phyloP scores from a whole-genome alignment of 2,888 invertebrate genomes.

The Phortica magna region DNA sequence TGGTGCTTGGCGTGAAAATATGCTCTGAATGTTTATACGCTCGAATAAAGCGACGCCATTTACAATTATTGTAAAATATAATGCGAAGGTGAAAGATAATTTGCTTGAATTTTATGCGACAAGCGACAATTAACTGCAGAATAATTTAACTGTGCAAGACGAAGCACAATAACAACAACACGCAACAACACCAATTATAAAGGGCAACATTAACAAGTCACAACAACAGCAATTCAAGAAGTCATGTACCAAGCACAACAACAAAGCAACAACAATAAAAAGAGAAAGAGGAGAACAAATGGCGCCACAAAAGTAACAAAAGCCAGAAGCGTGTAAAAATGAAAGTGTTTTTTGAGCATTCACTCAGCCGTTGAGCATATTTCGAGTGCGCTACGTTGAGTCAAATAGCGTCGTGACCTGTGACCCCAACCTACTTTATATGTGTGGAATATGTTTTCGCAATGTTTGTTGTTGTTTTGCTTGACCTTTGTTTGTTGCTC shows the following conservation, averaged over 20 bases:
- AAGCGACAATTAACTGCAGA: constrained; percentile 33
- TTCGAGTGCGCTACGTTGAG: neutral
- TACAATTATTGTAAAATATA: constrained; percentile 39
- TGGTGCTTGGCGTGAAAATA: constrained; percentile 24
- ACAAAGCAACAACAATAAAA: neutral
- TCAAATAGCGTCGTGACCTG: constrained; percentile 5
- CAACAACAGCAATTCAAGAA: neutral
- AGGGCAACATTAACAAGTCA: neutral
- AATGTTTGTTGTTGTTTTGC: neutral
- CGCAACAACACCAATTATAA: constrained; percentile 12
- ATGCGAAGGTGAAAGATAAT: constrained; percentile 37
- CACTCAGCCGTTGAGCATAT: neutral
- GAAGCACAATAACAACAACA: neutral
- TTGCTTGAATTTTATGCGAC: constrained; percentile 34
- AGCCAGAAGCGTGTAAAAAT: constrained; percentile 1
- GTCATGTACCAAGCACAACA: constrained; percentile 5
- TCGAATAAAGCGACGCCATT: neutral
- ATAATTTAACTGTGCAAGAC: neutral
- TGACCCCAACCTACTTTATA: constrained; percentile 26
- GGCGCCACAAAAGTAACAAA: neutral
- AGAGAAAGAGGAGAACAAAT: constrained; percentile 2
- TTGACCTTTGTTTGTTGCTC: neutral
- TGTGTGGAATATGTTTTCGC: neutral
- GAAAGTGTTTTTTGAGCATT: constrained; percentile 22
- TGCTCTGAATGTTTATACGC: neutral